Evolutionary conservation across 2,888 invertebrate species (phyloP).

Genomic region (Siphlonurus alternatus): DNA sequence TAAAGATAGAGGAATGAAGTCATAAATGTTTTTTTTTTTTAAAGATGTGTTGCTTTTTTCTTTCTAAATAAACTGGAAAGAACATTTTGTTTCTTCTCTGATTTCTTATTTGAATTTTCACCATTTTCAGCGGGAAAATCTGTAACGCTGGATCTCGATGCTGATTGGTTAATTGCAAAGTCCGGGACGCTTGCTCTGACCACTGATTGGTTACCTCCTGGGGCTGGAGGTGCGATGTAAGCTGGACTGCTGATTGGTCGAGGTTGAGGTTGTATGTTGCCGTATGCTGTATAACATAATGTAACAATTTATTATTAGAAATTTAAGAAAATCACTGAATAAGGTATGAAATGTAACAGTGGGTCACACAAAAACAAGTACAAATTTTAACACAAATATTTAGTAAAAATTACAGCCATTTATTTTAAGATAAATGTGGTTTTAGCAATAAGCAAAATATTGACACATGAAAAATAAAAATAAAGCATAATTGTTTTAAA

Average conservation of each 20-base stretch:
- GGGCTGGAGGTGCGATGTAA: neutral
- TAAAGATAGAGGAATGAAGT: no score
- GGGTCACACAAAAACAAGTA: no score
- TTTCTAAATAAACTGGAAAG: constrained; percentile 20
- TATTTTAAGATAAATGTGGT: no score
- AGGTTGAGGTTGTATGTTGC: constrained; percentile 23
- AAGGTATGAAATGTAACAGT: no score
- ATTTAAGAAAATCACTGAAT: neutral
- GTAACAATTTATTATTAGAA: neutral
- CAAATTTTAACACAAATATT: no score
- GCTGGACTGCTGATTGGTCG: constrained; percentile 22
- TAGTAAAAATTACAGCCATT: no score
- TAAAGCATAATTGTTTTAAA: no score
- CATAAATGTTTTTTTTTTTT: no score
- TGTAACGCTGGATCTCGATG: neutral
- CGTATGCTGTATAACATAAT: constrained; percentile 26
- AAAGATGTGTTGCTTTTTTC: constrained; percentile 20
- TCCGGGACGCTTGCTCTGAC: neutral
- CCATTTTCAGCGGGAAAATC: neutral
- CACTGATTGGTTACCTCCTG: neutral
- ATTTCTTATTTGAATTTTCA: neutral
- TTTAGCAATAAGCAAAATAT: no score
- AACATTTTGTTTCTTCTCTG: constrained; percentile 16
- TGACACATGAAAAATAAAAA: no score
- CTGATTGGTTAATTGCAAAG: neutral